phyloP scores from a whole-genome alignment of 2,888 invertebrate genomes.

The Panopea generosa region DNA sequence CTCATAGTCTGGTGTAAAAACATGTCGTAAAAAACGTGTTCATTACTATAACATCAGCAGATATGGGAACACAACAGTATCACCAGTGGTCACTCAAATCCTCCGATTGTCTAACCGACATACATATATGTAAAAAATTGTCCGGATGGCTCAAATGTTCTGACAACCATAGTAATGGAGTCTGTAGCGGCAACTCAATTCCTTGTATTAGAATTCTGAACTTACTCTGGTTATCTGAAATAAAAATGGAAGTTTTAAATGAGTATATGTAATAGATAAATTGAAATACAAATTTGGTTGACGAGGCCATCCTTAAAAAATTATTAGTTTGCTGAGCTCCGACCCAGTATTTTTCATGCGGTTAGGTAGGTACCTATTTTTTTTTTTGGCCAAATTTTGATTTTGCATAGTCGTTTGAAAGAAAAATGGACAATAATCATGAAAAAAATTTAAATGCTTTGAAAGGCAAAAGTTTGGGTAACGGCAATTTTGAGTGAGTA shows the following conservation, averaged over 20 bases:
- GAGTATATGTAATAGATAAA: not conserved
- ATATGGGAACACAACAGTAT: no score
- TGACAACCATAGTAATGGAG: conserved; percentile 98
- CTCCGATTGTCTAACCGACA: conserved; percentile 19
- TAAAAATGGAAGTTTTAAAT: not conserved
- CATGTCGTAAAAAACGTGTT: no score
- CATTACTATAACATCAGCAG: no score
- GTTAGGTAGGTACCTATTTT: not conserved
- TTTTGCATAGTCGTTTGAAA: no score
- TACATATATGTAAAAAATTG: conserved; percentile 95
- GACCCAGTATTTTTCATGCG: not conserved
- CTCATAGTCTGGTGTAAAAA: no score
- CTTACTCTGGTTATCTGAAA: conserved; percentile 46
- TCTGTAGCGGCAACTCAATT: conserved; percentile 93
- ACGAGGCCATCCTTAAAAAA: not conserved
- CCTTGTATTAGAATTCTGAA: conserved; percentile 91
- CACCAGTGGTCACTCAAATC: conserved; percentile 43
- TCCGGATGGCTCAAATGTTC: conserved; percentile 99
- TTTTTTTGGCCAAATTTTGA: no score
- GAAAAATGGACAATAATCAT: no score
- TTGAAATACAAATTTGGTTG: not conserved
- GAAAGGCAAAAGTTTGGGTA: no score
- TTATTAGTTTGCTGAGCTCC: not conserved
- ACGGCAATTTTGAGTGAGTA: no score
- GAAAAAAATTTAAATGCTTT: no score